These are phyloP conservation scores for Acanthiza pusilla DNA, from an alignment of 2,797 vertebrate species.

Conservation along the genomic window DNA sequence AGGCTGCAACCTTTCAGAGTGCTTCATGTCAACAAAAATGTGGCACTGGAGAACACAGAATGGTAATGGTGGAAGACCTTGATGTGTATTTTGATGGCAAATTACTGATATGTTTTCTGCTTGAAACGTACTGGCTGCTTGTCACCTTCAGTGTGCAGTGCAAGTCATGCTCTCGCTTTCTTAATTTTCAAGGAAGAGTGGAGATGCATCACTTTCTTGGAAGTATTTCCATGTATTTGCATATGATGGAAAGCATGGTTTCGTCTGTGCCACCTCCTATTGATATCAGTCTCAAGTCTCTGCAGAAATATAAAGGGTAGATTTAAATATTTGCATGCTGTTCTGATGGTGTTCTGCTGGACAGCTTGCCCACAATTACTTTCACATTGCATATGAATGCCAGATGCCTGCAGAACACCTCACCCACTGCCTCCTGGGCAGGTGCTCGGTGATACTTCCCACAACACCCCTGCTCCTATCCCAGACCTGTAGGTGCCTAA, in stretches of 20 bases:
- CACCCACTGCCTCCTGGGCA: not conserved
- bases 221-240: constrained; percentile 84
- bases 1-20: not conserved
- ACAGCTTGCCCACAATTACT: not conserved
- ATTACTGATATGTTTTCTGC: not conserved
- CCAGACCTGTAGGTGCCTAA: not conserved
- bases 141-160: not conserved
- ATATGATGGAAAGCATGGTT: constrained; percentile 86
- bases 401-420: not conserved
- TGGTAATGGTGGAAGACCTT: not conserved
- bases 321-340: not conserved
- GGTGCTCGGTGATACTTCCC: not conserved
- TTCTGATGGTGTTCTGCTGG: not conserved
- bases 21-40: not conserved
- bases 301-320: constrained; percentile 29
- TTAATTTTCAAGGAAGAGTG: not conserved
- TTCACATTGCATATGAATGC: fast-evolving
- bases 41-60: not conserved
- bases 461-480: not conserved
- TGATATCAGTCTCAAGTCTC: constrained; percentile 81
- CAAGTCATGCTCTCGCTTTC: not conserved
- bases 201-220: constrained; percentile 53
- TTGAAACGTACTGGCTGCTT: fast-evolving
- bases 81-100: not conserved
- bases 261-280: constrained; percentile 87